Percentiles rank a stretch among this genome's conserved stretches.
Evolutionary conservation across 2,113 vertebrate genomes (phyloP).

Genomic region (Grallaria varia): DNA sequence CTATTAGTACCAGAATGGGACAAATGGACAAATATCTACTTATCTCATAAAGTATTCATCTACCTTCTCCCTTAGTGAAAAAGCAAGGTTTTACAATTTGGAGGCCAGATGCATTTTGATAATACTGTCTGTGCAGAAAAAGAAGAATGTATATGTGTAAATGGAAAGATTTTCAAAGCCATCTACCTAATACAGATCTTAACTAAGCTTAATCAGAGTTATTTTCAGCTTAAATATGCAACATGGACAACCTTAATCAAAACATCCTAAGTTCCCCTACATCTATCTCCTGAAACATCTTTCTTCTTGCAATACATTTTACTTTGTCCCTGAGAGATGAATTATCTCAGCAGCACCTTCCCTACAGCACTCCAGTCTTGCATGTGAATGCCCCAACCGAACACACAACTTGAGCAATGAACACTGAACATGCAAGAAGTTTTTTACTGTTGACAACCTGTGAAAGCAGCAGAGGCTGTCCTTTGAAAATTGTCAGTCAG

Average conservation of each 20-base stretch:
- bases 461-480: background rate
- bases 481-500: background rate
- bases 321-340: background rate
- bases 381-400: background rate
- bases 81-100: background rate
- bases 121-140: background rate
- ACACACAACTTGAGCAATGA: background rate
- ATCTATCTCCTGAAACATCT: background rate
- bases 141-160: background rate
- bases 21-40: background rate
- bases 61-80: background rate
- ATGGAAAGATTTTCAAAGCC: constrained; percentile 13
- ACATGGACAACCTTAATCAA: background rate
- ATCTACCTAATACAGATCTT: background rate
- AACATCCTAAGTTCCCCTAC: background rate
- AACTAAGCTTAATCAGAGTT: constrained; percentile 4
- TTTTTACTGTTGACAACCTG: background rate
- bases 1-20: background rate
- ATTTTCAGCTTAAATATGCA: background rate
- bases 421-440: background rate
- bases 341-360: background rate
- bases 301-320: background rate
- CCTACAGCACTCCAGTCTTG: background rate
- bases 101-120: background rate
- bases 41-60: background rate